Conservation (phyloP, 2,113 vertebrate genomes). For the Menidia beryllina region DNA sequence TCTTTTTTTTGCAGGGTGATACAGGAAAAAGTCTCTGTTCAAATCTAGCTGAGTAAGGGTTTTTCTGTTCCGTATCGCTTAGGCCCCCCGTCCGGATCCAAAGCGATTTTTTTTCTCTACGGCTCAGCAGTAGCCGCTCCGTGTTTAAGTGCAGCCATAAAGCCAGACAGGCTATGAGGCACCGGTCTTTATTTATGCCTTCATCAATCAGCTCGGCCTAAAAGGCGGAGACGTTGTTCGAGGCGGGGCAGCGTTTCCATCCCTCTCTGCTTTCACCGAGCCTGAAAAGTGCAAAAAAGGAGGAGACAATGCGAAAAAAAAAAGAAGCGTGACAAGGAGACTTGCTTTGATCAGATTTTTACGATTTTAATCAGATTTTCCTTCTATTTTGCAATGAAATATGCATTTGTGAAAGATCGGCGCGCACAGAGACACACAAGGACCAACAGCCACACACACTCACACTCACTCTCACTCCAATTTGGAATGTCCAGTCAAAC, state of each 20-base stretch:
- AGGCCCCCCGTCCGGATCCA: neutral
- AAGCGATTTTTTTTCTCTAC: slow-evolving; percentile 8
- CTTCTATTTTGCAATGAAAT: too few relatives aligned
- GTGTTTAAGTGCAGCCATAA: slow-evolving; percentile 44
- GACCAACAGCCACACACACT: too few relatives aligned
- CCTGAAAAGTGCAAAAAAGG: neutral
- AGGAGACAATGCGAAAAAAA: neutral
- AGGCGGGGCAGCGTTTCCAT: slow-evolving; percentile 28
- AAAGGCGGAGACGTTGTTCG: slow-evolving; percentile 24
- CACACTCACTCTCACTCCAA: too few relatives aligned
- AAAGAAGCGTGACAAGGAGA: neutral
- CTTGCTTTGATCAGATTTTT: too few relatives aligned
- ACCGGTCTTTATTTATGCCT: slow-evolving; percentile 55
- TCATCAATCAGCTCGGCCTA: slow-evolving; percentile 51
- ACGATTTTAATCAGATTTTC: too few relatives aligned
- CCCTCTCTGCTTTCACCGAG: slow-evolving; percentile 21
- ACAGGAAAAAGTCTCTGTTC: neutral
- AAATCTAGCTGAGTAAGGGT: slow-evolving; percentile 1
- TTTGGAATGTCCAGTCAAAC: too few relatives aligned
- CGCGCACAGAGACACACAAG: too few relatives aligned
- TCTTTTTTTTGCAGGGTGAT: neutral
- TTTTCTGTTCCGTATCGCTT: slow-evolving; percentile 1
- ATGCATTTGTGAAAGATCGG: too few relatives aligned
- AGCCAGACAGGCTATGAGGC: slow-evolving; percentile 51
- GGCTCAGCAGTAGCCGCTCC: slow-evolving; percentile 2